Evolutionary conservation across 2,113 vertebrate species (phyloP).

Genomic region (Prietella phreatophila): DNA sequence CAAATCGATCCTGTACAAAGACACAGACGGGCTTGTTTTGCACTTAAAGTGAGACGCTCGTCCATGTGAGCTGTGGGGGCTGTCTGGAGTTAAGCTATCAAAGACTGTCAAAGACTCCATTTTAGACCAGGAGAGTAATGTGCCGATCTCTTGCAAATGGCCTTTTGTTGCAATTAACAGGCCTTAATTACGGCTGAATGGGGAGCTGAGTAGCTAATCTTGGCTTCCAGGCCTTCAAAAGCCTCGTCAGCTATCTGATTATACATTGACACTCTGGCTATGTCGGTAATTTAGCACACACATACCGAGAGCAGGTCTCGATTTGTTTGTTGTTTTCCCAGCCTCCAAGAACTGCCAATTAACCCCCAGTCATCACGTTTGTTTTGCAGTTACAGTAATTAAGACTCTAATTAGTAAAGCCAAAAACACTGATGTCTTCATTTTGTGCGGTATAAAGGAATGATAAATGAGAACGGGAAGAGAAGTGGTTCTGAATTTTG

Average conservation of each 20-base stretch:
- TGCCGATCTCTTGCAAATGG: constrained; percentile 36
- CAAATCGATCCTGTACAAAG: constrained; percentile 44
- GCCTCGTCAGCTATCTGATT: constrained; percentile 75
- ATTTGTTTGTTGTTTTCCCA: constrained; percentile 49
- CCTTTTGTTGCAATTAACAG: constrained; percentile 80
- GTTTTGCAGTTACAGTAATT: constrained; percentile 50
- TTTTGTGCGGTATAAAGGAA: constrained; percentile 16
- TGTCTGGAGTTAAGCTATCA: constrained; percentile 77
- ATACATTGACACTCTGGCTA: constrained; percentile 69
- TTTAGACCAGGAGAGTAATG: constrained; percentile 59
- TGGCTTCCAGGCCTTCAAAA: constrained; percentile 72
- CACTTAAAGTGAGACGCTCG: constrained; percentile 8
- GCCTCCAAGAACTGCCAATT: constrained; percentile 44
- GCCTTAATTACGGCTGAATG: constrained; percentile 91
- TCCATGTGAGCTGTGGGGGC: constrained; percentile 72
- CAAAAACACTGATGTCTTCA: constrained; percentile 33
- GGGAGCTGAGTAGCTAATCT: constrained; percentile 81
- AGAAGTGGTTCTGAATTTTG: constrained; percentile 9
- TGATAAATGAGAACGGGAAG: constrained; percentile 3
- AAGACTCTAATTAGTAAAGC: constrained; percentile 41
- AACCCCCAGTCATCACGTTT: constrained; percentile 45
- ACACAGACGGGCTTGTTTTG: constrained; percentile 35
- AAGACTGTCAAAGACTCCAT: constrained; percentile 75
- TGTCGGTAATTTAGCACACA: constrained; percentile 70
- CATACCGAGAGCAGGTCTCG: constrained; percentile 51